phyloP scores from a whole-genome alignment of 2,797 vertebrate genomes.

The Danio tinwini region DNA sequence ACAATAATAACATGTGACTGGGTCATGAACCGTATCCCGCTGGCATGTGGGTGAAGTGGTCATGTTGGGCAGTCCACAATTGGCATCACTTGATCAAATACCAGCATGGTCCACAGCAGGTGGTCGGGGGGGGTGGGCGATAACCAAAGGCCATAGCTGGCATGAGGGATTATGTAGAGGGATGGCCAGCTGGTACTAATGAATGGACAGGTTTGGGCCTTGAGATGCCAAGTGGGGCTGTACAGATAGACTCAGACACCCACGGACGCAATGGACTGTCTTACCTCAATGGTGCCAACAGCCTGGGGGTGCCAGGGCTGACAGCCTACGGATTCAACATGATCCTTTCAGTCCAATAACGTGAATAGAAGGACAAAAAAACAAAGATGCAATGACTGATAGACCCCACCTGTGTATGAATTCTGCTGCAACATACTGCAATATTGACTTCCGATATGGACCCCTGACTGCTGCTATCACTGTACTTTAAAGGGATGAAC shows the following conservation, averaged over 20 bases:
- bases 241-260: slow-evolving; percentile 44
- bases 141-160: slow-evolving; percentile 48
- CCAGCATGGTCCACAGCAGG: slow-evolving; percentile 28
- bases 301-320: slow-evolving; percentile 20
- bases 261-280: slow-evolving; percentile 35
- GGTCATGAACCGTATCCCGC: slow-evolving; percentile 41
- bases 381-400: slow-evolving; percentile 14
- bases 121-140: slow-evolving; percentile 10
- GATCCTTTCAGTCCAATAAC: slow-evolving; percentile 26
- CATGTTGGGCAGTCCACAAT: slow-evolving; percentile 9
- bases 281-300: slow-evolving; percentile 20
- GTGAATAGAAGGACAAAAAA: slow-evolving; percentile 18
- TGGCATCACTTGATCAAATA: slow-evolving; percentile 37
- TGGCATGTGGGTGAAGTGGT: slow-evolving; percentile 21
- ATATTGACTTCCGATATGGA: not conserved
- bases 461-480: not conserved
- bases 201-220: slow-evolving; percentile 50
- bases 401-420: slow-evolving; percentile 24
- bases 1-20: slow-evolving; percentile 17
- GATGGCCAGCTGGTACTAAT: slow-evolving; percentile 56
- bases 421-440: not conserved
- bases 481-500: not conserved
- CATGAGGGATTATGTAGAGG: slow-evolving; percentile 47
- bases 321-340: slow-evolving; percentile 10
- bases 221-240: slow-evolving; percentile 33